Evolutionary conservation across 2,888 invertebrate species (phyloP), one percentile per base, ranked within the genome.

Genomic region (Octodonta nipae): DNA sequence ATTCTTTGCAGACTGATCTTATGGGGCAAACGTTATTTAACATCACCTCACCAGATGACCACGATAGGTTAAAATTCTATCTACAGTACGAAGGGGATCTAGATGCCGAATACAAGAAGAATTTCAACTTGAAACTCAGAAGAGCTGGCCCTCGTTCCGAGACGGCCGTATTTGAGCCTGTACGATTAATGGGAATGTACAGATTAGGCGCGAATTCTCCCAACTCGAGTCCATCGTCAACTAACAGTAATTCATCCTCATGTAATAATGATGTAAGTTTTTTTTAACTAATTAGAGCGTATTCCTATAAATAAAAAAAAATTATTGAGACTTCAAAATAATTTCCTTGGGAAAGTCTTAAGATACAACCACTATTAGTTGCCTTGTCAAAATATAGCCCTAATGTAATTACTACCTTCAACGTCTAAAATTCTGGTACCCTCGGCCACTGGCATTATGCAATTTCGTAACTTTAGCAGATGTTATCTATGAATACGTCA

Each of bases 11-110:
- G 78, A 75, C 81, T 50, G 88, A 91, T 57, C 67, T 89, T 45
- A 71, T 88, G 56, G 83, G 82, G 10, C 78, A 80, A 61, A 83
- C 77, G 47, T 59, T 92, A 58, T 79, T 78, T 65, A 76, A 80
- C 51, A 82, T 86, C 60, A 73, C 85, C 25, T 81, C 84, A 60
- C 68, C 74, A n/a, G 73, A 78, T 52, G 79, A 93, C 60, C 81
- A 81, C 46, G 76, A 76, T 27, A 72, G 74, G 46, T 63, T 91
- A 32, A 68, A 70, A 30, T 68, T 72, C 30, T 76, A 78, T 46
- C 63, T 86, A 16, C 40, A 60, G 49, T 13, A 58, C 62, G 64
- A 65, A 26, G 56, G 53, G 49, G 64, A 43, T 52, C 60, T 49
- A 55, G 40, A 73, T 3, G n/a, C 58, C 52, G 28, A 67, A 60